phyloP scores from a whole-genome alignment of 1,140 invertebrate species.

The Drosophila lacertosa region DNA sequence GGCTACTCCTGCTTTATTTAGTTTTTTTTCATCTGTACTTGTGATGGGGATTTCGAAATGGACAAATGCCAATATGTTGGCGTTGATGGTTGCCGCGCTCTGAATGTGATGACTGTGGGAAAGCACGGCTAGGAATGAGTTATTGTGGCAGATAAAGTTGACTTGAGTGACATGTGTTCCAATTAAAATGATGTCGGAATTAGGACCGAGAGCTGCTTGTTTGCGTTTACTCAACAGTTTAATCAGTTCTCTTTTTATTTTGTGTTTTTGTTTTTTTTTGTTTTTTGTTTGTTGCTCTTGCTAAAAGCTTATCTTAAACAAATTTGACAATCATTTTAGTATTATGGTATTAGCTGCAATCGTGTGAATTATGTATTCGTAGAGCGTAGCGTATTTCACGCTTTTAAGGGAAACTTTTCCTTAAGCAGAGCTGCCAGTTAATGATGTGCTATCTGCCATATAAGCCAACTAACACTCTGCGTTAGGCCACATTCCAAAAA shows the following conservation, averaged over 20 bases:
- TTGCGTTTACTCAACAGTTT: constrained; percentile 11
- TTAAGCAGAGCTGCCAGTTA: constrained; percentile 36
- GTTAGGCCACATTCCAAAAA: constrained; percentile 23
- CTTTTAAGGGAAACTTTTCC: constrained; percentile 26
- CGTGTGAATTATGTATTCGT: constrained; percentile 16
- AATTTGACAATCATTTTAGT: too few relatives aligned
- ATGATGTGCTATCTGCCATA: constrained; percentile 41
- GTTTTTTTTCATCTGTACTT: constrained; percentile 5
- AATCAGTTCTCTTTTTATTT: background rate
- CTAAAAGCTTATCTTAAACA: too few relatives aligned
- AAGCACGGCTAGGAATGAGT: constrained; percentile 47
- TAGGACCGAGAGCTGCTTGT: background rate
- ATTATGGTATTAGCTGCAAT: background rate
- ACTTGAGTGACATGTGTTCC: constrained; percentile 39
- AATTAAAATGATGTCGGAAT: constrained; percentile 28
- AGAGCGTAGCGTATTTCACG: constrained; percentile 31
- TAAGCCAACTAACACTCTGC: constrained; percentile 24
- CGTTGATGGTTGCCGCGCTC: constrained; percentile 66
- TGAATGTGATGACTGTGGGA: constrained; percentile 72
- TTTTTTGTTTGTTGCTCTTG: too few relatives aligned
- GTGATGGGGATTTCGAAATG: constrained; percentile 60
- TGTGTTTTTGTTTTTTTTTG: too few relatives aligned
- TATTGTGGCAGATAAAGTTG: constrained; percentile 50
- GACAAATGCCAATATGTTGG: constrained; percentile 76
- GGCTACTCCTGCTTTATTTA: constrained; percentile 13